Base-by-base conservation (phyloP, 2,113 vertebrate genomes). In the Parotia lawesii region DNA sequence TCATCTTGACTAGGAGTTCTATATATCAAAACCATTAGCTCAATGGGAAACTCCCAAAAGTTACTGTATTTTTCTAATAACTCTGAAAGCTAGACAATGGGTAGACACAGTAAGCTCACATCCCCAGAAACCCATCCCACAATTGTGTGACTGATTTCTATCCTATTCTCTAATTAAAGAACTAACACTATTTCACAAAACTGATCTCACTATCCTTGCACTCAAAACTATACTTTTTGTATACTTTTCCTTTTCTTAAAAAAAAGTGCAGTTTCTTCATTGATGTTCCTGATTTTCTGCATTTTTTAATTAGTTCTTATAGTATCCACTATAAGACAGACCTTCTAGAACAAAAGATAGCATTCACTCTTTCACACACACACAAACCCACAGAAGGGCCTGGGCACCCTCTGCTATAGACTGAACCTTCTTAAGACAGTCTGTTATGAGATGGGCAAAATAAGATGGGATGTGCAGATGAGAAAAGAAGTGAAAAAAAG, bases 41-140 rank as follows among this genome's bases (percentile, higher is more conserved):
- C 38, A 90, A 44, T 51, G 15, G 85, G 71, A 91, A 95, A 95
- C 9, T 83, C 71, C 62, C 21, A 37, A 21, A 85, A 83, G 47
- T 71, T 70, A 58, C 17, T 38, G 15, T 47, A 29, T 54, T 60
- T 48, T 76, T 31, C 45, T 66, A 79, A 5, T 22, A 53, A 80
- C 20, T 71, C 21, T 37, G 6, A 18, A 48, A 72, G 23, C 45
- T 58, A 79, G 48, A 58, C 14, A 75, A 25, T 3, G 8, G 8
- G 7, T 12, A 67, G 35, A 54, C 35, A 89, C 5, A 82, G 25
- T 23, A 91, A 73, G 27, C 2, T 65, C 10, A 29, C 15, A 61
- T 23, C 24, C 29, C 29, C 50, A 40, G 38, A 60, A 89, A 53
- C 4, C 25, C 28, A 23, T 38, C 15, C 15, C 66, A 90, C 28